These are phyloP conservation scores for Salvelinus sp. DNA, from an alignment of 2,113 vertebrate species.

Conservation along the genomic window DNA sequence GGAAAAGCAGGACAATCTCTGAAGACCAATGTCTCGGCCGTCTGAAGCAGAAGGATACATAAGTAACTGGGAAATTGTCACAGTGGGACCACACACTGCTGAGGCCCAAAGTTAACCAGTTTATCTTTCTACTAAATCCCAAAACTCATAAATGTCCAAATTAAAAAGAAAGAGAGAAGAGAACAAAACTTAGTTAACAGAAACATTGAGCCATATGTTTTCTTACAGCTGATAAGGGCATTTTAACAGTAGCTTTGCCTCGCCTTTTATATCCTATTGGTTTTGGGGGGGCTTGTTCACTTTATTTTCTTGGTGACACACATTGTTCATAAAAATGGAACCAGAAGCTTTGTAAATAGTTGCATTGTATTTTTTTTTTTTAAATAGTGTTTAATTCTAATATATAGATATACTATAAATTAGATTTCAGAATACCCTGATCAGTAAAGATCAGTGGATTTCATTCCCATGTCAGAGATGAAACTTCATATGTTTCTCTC, in stretches of 20 bases:
- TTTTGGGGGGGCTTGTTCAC: not conserved
- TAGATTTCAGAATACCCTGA: conserved; percentile 25
- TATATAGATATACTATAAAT: not conserved
- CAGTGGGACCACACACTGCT: conserved; percentile 53
- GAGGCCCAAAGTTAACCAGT: conserved; percentile 23
- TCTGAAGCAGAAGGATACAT: conserved; percentile 69
- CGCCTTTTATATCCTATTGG: not conserved
- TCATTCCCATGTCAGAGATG: not conserved
- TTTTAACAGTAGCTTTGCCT: not conserved
- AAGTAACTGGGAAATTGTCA: conserved; percentile 73
- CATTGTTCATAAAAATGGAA: not conserved
- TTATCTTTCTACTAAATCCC: conserved; percentile 51
- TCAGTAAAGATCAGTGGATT: not conserved
- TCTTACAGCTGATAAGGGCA: conserved; percentile 1
- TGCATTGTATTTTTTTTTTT: not conserved
- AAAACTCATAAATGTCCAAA: conserved; percentile 47
- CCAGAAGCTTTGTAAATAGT: too few relatives aligned
- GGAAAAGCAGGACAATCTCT: conserved; percentile 69
- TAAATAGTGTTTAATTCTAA: not conserved
- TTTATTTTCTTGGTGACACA: not conserved
- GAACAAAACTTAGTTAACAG: conserved; percentile 30
- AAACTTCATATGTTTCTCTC: too few relatives aligned
- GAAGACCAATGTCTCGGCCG: conserved; percentile 64
- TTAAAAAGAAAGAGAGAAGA: conserved; percentile 17
- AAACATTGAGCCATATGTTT: conserved; percentile 32